These are phyloP conservation scores for Zaprionus ghesquierei DNA, from an alignment of 1,140 invertebrate species.

Conservation along the genomic window DNA sequence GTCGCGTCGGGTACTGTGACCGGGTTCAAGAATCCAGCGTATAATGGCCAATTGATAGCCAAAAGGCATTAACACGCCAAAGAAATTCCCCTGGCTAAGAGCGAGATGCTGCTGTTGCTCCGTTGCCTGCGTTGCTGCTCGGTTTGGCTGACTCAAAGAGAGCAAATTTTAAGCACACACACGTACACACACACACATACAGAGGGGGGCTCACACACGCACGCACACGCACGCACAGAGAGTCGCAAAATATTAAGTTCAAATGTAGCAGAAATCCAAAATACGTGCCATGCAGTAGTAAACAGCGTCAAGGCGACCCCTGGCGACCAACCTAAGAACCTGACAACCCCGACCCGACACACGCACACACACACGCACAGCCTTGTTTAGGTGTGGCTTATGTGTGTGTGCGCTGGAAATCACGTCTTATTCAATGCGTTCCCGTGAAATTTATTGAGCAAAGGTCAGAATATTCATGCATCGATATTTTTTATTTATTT, in stretches of 20 bases:
- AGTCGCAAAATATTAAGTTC: slow-evolving; percentile 73
- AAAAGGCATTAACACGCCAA: slow-evolving; percentile 80
- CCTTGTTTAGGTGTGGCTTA: slow-evolving; percentile 39
- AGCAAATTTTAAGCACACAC: slow-evolving; percentile 7
- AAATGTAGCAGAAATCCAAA: slow-evolving; percentile 80
- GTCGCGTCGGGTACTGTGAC: slow-evolving; percentile 28
- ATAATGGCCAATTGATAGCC: slow-evolving; percentile 81
- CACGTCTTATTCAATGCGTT: slow-evolving; percentile 74
- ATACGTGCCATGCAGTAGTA: slow-evolving; percentile 77
- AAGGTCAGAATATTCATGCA: slow-evolving; percentile 77
- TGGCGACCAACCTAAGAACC: slow-evolving; percentile 47
- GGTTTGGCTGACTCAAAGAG: background rate
- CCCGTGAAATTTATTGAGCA: slow-evolving; percentile 66
- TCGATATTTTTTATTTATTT: slow-evolving; percentile 62
- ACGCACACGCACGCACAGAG: slow-evolving; percentile 16
- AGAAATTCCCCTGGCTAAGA: slow-evolving; percentile 71
- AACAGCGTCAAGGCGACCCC: slow-evolving; percentile 51
- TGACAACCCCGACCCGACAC: slow-evolving; percentile 23
- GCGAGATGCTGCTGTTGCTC: slow-evolving; percentile 52
- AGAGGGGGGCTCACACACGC: background rate
- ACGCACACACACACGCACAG: background rate
- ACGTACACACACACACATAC: slow-evolving; percentile 21
- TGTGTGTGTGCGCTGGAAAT: slow-evolving; percentile 58
- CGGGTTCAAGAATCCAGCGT: slow-evolving; percentile 54
- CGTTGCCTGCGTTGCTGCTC: slow-evolving; percentile 1